Percentiles rank a stretch among this genome's conserved stretches.
These are phyloP conservation scores for Stichodactyla helianthus DNA, from an alignment of 64 coral and sea anemone species.

Conservation along the genomic window DNA sequence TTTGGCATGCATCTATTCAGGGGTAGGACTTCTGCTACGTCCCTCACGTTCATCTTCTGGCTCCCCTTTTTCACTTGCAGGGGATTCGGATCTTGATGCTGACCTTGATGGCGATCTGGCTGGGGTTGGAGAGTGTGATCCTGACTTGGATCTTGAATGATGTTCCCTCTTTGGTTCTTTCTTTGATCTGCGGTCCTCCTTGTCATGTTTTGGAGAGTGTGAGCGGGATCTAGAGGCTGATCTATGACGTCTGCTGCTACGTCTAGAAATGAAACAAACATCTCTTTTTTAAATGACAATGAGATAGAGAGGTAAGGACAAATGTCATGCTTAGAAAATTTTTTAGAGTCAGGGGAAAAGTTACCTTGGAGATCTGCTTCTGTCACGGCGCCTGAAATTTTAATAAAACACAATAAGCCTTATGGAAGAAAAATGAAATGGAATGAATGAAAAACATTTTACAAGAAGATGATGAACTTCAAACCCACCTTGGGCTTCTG, in stretches of 20 bases:
- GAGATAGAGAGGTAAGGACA: too few relatives aligned
- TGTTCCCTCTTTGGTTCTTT: constrained; percentile 13
- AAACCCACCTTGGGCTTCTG: neutral
- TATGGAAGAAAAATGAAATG: neutral
- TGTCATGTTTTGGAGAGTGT: constrained; percentile 40
- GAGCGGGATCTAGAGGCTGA: constrained; percentile 61
- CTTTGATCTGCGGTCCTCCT: constrained; percentile 16
- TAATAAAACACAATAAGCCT: neutral
- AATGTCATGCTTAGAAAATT: too few relatives aligned
- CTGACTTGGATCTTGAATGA: constrained; percentile 29
- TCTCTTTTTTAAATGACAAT: neutral
- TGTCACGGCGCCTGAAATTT: constrained; percentile 36
- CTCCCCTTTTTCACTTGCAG: constrained; percentile 45
- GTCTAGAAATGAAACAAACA: neutral
- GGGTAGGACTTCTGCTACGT: constrained; percentile 61
- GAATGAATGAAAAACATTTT: neutral
- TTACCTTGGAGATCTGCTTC: constrained; percentile 46
- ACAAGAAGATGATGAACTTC: neutral
- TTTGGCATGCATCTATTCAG: constrained; percentile 1
- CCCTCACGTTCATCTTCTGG: constrained; percentile 62
- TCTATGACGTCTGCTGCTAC: constrained; percentile 43
- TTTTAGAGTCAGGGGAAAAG: too few relatives aligned
- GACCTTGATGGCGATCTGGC: constrained; percentile 56
- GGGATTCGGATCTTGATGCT: constrained; percentile 48
- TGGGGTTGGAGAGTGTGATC: constrained; percentile 55